Evolutionary conservation across 2,888 invertebrate species (phyloP), one percentile per base, ranked within the genome.

Genomic region (Euproctis similis): DNA sequence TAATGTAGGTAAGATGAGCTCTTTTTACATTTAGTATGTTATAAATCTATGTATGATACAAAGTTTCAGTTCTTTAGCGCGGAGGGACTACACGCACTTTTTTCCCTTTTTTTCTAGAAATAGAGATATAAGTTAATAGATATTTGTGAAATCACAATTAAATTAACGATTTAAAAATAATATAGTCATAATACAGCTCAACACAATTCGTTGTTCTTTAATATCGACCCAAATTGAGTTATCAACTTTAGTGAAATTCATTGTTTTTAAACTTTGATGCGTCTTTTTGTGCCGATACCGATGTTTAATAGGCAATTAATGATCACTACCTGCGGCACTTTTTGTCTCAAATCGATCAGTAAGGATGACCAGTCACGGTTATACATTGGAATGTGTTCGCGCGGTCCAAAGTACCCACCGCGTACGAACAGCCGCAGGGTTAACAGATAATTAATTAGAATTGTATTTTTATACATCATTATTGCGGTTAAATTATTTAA

Each of bases 221-320:
- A 55, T 46, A 43, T 39, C 50, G 51, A 44, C 60, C 73, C 58
- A 80, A 82, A 82, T 82, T 82, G 74, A 84, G 84, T 82, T 81
- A 82, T 84, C 81, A 81, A 77, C 62, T 78, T 77, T 71, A 55
- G 76, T 80, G 70, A 80, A 82, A 77, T 77, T 80, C 82, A 82
- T 82, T 84, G 82, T 82, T 78, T 81, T 77, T 69, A 59, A 55
- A 53, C 31, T 47, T 61, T 64, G 66, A 62, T 62, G 55, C 53
- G 58, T 54, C 66, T 71, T 77, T 78, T 78, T 78, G 69, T 73
- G 76, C 73, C 63, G 76, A 75, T 78, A 69, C 78, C n/a, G n/a
- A 65, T 62, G 69, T 69, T 80, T 81, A 78, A 82, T 81, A 81
- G 77, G 74, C 81, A 78, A 82, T 84, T 84, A 82, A 75, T 72